Base-by-base conservation (phyloP, 1,140 invertebrate species). In the Penaeus chinensis region DNA sequence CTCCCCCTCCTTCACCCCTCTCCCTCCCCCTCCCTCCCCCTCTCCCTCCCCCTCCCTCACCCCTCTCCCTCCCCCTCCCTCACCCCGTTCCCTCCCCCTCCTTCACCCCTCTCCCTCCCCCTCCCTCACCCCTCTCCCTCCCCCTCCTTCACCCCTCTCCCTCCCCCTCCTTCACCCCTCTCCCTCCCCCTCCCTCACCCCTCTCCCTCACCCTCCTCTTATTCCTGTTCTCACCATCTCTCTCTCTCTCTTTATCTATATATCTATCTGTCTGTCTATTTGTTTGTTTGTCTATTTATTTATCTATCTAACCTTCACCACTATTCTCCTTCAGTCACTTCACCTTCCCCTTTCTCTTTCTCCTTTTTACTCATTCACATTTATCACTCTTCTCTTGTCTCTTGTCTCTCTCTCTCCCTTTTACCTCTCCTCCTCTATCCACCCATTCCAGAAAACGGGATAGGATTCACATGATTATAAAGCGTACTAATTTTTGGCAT, bases 351-450 rank as follows among this genome's bases (percentile, higher is more conserved):
- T 66, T 3, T 66, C 63, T n/a, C 63, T 66, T 66, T n/a, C n/a
- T 66, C n/a, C 63, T 3, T 66, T 20, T 19, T 66, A 19, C 63
- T 66, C 63, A 19, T 66, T n/a, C 3, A 1, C n/a, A 19, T 66
- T 66, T 19, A 66, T 20, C 63, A 66, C 63, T 20, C n/a, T 61
- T 65, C 63, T 42, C 80, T 80, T 82, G 60, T 11, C n/a, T 47
- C 60, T 79, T 47, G 76, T 32, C 32, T 66, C 63, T n/a, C n/a
- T 66, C 19, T 66, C 63, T 66, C n/a, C 63, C 63, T 66, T n/a
- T 20, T 66, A 19, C 3, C 63, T 66, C 63, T 66, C 63, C n/a
- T 66, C 63, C 63, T 66, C n/a, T 3, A 19, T n/a, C n/a, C 63
- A 19, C n/a, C 63, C 63, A 20, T n/a, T 66, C n/a, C 63, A 20